Base-by-base conservation (phyloP, 2,797 vertebrate species). In the Nannoperca australis region DNA sequence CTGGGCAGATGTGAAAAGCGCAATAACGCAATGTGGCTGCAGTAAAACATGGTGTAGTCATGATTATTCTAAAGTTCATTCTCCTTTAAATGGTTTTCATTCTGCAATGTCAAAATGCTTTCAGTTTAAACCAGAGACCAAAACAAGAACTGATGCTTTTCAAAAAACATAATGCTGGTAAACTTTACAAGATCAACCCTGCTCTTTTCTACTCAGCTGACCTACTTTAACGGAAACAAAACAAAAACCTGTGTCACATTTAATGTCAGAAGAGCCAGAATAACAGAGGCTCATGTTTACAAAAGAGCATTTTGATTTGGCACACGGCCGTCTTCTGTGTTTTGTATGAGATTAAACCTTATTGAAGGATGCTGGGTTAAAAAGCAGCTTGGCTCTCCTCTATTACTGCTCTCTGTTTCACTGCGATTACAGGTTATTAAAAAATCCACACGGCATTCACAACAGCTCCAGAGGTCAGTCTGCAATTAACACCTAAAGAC, bases 401-500 rank as follows among this genome's bases (percentile, higher is more conserved):
- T 72, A 80, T 87, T 88, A 82, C 66, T 62, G 60, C 80, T 85
- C 72, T 79, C 87, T 87, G 85, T 83, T 86, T 89, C 70, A 75
- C 62, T 36, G 71, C 70, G 90, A 93, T 93, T 91, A 92, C 76
- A 88, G 72, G 73, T 91, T 91, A 89, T 88, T 85, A 82, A 90
- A 90, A 89, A 88, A 89, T 61, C 49, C 7, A 65, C 70, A 64
- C 30, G 13, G 60, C 77, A 82, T 73, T 66, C 85, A 74, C 71
- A 79, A 86, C 78, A 58, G 80, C 77, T 82, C 72, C 55, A 50
- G 83, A 90, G 88, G 92, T 93, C 85, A 90, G 70, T 82, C 49
- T 12, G 84, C 90, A 93, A 95, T 93, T 94, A 94, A 91, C 88
- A 86, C 73, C 83, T 54, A 55, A 79, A 91, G 89, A 93, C 88